Conservation (phyloP, 2,797 vertebrate species). For the Onychomys leucogaster region DNA sequence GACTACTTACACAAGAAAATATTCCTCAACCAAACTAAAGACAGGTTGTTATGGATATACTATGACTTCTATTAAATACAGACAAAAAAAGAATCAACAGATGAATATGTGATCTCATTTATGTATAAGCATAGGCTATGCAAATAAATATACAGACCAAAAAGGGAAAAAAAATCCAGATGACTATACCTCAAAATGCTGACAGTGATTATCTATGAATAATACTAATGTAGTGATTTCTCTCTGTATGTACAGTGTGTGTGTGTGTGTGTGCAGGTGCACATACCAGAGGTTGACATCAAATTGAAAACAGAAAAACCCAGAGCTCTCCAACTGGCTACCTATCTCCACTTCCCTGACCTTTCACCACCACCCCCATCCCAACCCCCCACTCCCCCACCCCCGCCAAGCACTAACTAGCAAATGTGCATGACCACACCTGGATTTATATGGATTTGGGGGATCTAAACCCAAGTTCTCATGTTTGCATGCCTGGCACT, state of each 20-base stretch:
- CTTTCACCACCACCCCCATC: too few relatives aligned
- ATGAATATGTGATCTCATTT: neutral
- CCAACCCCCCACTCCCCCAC: too few relatives aligned
- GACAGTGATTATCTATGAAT: neutral
- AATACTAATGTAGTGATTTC: neutral
- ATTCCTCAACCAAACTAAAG: neutral
- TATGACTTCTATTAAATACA: neutral
- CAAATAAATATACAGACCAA: neutral
- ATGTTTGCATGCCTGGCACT: neutral
- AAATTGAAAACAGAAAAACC: neutral
- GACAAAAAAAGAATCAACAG: neutral
- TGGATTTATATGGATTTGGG: neutral
- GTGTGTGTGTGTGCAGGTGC: neutral
- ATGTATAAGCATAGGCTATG: neutral
- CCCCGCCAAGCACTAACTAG: neutral
- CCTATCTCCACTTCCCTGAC: neutral
- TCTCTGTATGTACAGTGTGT: neutral
- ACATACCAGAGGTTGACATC: neutral
- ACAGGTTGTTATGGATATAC: neutral
- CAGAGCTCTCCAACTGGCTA: neutral
- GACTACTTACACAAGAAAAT: neutral
- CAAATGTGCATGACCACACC: neutral
- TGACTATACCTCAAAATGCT: neutral
- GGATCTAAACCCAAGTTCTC: neutral
- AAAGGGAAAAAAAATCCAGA: neutral